Base-by-base conservation (phyloP, 2,888 invertebrate species). In the Agonopterix arenella region DNA sequence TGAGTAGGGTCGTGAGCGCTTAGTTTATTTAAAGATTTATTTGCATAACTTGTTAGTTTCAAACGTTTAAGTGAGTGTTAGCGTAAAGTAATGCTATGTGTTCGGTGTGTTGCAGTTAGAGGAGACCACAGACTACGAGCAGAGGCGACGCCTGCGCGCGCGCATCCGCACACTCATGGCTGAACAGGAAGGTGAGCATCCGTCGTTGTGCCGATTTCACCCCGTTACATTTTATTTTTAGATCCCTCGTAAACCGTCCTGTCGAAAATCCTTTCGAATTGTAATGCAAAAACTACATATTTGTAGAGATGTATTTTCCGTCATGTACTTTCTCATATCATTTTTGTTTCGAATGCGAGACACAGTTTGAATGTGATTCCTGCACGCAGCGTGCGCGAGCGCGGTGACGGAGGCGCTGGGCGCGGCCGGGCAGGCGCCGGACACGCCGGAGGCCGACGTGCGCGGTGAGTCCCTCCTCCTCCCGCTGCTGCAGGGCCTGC, bases 41-140 rank as follows among this genome's bases (percentile, higher is more conserved):
- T 28, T 28, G 1, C 28, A 28, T 18, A 16, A 2, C 18, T 4
- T 28, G 28, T 28, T 28, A 28, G 28, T 28, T 28, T 28, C 7
- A 5, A 28, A 28, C 28, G 28, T 28, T 1, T 5, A 28, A 28
- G 28, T 28, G 28, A 28, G 28, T 28, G 28, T 7, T 28, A 28
- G 28, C 18, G 7, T 28, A 28, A 28, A 5, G 28, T 28, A 28
- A 28, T 28, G 28, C 28, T 5, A 28, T 7, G 28, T 7, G 28
- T 1, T 28, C 28, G 5, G 28, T 11, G 43, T 43, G 51, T 90
- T 88, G 46, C 80, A 96, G 96, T 91, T 97, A 90, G 95, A 95
- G 82, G 92, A 93, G 84, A 93, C 95, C 80, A 93, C 92, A 62
- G 95, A 95, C 80, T 96, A 96, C 94, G 96, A 96, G 82, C 95